phyloP scores from a whole-genome alignment of 2,888 invertebrate species.

The Lordiphosa fenestrarum region DNA sequence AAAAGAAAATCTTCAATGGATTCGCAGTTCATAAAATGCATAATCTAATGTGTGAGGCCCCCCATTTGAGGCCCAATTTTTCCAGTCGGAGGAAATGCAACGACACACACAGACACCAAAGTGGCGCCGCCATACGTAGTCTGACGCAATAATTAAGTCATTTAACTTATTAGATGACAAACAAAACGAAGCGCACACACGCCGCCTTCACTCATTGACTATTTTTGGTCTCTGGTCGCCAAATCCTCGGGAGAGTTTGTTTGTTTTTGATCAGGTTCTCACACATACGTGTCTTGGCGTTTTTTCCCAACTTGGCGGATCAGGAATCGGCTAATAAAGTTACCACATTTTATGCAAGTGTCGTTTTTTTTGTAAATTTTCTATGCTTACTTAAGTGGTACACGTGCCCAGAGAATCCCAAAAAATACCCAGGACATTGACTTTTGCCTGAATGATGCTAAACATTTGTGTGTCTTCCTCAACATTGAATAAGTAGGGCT shows the following conservation, averaged over 20 bases:
- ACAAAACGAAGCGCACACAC: slow-evolving; percentile 44
- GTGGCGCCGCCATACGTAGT: slow-evolving; percentile 55
- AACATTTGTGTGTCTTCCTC: slow-evolving; percentile 20
- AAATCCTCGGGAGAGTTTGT: slow-evolving; percentile 55
- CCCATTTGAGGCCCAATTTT: slow-evolving; percentile 15
- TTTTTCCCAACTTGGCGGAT: slow-evolving; percentile 39
- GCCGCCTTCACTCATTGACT: slow-evolving; percentile 33
- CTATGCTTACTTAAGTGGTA: slow-evolving; percentile 59
- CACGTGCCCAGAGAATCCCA: slow-evolving; percentile 48
- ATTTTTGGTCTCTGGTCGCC: slow-evolving; percentile 58
- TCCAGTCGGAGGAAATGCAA: slow-evolving; percentile 11
- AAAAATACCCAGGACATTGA: slow-evolving; percentile 48
- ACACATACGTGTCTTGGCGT: slow-evolving; percentile 54
- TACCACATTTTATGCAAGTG: slow-evolving; percentile 76
- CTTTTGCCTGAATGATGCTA: slow-evolving; percentile 51
- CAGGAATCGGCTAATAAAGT: slow-evolving; percentile 65
- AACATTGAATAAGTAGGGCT: slow-evolving; percentile 44
- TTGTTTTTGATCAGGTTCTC: slow-evolving; percentile 56
- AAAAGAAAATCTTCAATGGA: slow-evolving; percentile 28
- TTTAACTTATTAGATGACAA: slow-evolving; percentile 72
- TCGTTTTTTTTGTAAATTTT: slow-evolving; percentile 58
- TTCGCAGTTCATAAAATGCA: slow-evolving; percentile 75
- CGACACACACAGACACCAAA: slow-evolving; percentile 14
- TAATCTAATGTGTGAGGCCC: slow-evolving; percentile 44
- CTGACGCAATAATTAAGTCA: slow-evolving; percentile 78